phyloP scores from a whole-genome alignment of 1,140 invertebrate species.

The Kradibia gibbosae region DNA sequence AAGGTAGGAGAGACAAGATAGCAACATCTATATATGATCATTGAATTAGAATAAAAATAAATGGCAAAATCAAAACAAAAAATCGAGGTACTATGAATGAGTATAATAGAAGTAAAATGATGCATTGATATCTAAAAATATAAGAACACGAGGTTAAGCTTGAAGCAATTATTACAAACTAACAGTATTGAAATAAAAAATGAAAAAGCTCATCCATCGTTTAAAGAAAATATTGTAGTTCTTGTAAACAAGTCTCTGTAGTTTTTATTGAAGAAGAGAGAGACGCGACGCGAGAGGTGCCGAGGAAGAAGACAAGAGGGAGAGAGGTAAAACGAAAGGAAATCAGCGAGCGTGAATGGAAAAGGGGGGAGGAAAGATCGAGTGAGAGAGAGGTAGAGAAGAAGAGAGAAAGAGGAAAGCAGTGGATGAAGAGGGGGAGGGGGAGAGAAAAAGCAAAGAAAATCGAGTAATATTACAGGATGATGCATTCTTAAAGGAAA shows the following conservation, averaged over 20 bases:
- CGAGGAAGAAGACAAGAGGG: background rate
- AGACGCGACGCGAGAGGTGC: background rate
- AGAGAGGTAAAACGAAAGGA: no score
- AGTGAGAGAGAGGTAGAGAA: background rate
- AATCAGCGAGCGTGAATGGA: no score
- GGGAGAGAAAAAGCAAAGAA: background rate
- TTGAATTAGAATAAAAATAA: no score
- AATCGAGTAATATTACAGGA: background rate
- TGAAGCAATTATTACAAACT: background rate
- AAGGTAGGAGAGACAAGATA: no score
- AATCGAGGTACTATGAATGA: background rate
- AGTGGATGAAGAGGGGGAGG: background rate
- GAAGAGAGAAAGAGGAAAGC: background rate
- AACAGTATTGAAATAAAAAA: background rate
- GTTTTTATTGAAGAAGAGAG: background rate
- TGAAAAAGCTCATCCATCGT: background rate
- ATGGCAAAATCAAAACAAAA: background rate
- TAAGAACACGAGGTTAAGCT: background rate
- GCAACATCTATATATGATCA: no score
- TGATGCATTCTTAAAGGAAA: background rate
- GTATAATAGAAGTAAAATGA: no score
- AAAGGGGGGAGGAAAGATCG: background rate
- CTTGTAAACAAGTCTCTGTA: conserved; percentile 27
- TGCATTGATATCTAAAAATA: no score
- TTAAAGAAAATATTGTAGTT: background rate